Evolutionary conservation across 2,113 vertebrate genomes (phyloP), one percentile per base, ranked within the genome.

Genomic region (Anolis sagrei): DNA sequence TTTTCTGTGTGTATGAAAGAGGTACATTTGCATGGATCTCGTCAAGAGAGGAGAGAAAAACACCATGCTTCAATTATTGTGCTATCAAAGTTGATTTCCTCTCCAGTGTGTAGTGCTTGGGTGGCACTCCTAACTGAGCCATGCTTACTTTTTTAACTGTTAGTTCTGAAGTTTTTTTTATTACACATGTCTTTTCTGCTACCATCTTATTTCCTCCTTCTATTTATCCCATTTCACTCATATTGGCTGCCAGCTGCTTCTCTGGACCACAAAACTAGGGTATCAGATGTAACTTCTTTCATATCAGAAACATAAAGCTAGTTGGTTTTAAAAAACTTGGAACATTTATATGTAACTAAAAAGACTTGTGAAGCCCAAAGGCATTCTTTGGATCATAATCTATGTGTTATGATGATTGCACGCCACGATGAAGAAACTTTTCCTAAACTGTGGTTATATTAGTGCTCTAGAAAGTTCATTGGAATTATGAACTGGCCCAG

Each of bases 1-100:
- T 88, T 90, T 62, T 84, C 85, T 80, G 78, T 75, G 87, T 87
- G 82, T 90, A 66, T 0, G 2, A 66, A 49, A 86, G 32, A 81
- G 27, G 2, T 61, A 85, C 80, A 1, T 81, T 89, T 85, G 14
- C 49, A 62, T 79, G 74, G 6, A 74, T 90, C 88, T 84, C 85
- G 91, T 62, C 81, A 68, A 76, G 49, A 88, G 82, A 51, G 66
- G 82, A 61, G 75, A 81, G 85, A 64, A 64, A 25, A 64, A 64
- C 25, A 64, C 25, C 3, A 7, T 27, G 7, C 62, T 25, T 64
- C 62, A 64, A 7, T 27, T 62, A 19, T 62, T 64, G 8, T 64
- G 8, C 4, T 64, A 27, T 64, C 25, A 64, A 64, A 64, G 25
- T 25, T 64, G 25, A 64, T 27, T 27, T 27, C 21, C 7, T 64